A percentile compares a stretch with the other conserved stretches of the same genome.
Evolutionary conservation across 2,888 invertebrate genomes (phyloP).

Genomic region (Spisula solida): DNA sequence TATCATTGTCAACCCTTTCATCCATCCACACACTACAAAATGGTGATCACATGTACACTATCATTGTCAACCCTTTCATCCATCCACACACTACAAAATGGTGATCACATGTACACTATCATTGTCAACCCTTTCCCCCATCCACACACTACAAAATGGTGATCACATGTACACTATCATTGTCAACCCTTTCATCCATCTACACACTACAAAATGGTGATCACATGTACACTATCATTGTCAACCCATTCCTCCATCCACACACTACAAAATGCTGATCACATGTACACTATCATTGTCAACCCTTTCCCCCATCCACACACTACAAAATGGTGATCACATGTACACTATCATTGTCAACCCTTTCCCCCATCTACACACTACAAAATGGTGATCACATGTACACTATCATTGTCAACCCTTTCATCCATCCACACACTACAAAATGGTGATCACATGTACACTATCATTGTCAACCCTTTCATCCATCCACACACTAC

Average conservation of each 20-base stretch:
- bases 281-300: not conserved
- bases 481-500: constrained; percentile 48
- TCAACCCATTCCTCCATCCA: not conserved
- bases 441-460: not conserved
- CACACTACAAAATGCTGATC: constrained; percentile 46
- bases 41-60: not conserved
- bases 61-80: not conserved
- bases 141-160: constrained; percentile 52
- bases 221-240: not conserved
- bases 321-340: constrained; percentile 34
- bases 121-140: not conserved
- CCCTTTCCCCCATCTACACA: constrained; percentile 37
- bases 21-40: constrained; percentile 51
- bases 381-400: constrained; percentile 31
- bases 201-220: constrained; percentile 50
- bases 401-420: not conserved
- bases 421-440: constrained; percentile 47
- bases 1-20: not conserved
- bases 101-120: not conserved
- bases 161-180: not conserved
- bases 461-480: not conserved
- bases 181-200: not conserved
- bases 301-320: constrained; percentile 33
- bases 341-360: not conserved
- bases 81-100: constrained; percentile 52